phyloP scores from a whole-genome alignment of 2,113 vertebrate genomes.

The rabbit (Oryctolagus cuniculus) region mOryCun1.1 NC_091434.1:6140001-6140500 shows the following conservation, averaged over 20 bases:
- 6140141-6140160: background rate
- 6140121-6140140: background rate
- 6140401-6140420: background rate
- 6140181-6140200: background rate
- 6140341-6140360: background rate
- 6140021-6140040: background rate
- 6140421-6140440: background rate
- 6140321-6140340: background rate
- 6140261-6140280: background rate
- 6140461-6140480: no score
- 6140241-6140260: background rate
- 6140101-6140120: background rate
- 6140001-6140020: background rate
- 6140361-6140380: background rate
- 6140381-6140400: background rate
- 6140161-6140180: background rate
- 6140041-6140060: background rate
- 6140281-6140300: background rate
- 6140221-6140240: background rate
- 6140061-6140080: background rate
- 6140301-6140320: background rate
- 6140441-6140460: no score
- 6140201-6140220: background rate
- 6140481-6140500: background rate
- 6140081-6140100: background rate